Evolutionary conservation across 1,140 invertebrate species (phyloP).

Genomic region (Thrips palmi): DNA sequence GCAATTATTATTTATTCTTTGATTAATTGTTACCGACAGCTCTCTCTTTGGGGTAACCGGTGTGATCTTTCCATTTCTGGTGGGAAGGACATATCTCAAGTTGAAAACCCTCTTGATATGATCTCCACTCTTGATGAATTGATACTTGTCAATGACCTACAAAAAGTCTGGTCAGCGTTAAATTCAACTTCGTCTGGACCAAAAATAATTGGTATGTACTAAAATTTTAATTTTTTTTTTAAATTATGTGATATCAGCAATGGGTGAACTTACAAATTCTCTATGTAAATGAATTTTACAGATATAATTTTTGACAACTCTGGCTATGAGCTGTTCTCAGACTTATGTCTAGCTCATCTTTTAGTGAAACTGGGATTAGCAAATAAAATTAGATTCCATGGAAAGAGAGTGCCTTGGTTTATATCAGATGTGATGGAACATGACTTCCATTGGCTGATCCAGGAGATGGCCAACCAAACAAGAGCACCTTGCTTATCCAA

Average conservation of each 20-base stretch:
- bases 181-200: slow-evolving; percentile 14
- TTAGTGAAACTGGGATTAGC: slow-evolving; percentile 46
- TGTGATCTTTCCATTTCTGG: slow-evolving; percentile 77
- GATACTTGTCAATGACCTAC: slow-evolving; percentile 48
- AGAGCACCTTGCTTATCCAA: slow-evolving; percentile 19
- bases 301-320: slow-evolving; percentile 88
- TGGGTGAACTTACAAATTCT: slow-evolving; percentile 14
- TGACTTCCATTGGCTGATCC: slow-evolving; percentile 58
- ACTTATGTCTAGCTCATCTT: slow-evolving; percentile 73
- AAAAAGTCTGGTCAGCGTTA: slow-evolving; percentile 32
- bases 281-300: slow-evolving; percentile 14
- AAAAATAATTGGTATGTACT: slow-evolving; percentile 20
- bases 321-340: slow-evolving; percentile 82
- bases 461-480: slow-evolving; percentile 25
- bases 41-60: slow-evolving; percentile 25
- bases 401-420: slow-evolving; percentile 90
- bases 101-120: slow-evolving; percentile 36
- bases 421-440: slow-evolving; percentile 69
- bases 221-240: slow-evolving; percentile 6
- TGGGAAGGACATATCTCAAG: slow-evolving; percentile 37
- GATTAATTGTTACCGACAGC: slow-evolving; percentile 12
- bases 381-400: slow-evolving; percentile 58
- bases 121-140: slow-evolving; percentile 42
- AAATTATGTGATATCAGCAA: slow-evolving; percentile 9
- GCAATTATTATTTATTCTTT: no score